Evolutionary conservation across 2,113 vertebrate genomes (phyloP), one percentile per base, ranked within the genome.

Genomic region (Ictalurus furcatus): DNA sequence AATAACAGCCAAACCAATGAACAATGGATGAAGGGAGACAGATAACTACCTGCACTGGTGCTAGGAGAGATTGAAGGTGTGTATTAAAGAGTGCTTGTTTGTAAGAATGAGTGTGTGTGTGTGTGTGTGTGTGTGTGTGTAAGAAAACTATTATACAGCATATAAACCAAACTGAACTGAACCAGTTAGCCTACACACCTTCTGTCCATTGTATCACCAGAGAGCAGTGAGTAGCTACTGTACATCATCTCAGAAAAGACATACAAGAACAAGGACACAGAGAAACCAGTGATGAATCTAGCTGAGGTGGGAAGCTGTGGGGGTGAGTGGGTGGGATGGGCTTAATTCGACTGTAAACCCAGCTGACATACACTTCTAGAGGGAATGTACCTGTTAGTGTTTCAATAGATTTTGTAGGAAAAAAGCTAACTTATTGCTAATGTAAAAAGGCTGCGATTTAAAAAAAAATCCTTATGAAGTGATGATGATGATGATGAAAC

Each of bases 361-460:
- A 91, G 90, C 91, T 88, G 90, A 90, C 88, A 79, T 89, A 87
- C 91, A 93, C 93, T 92, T 94, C 93, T 95, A 94, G 93, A 93
- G 93, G 93, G 94, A 95, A 94, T 93, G 94, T 95, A 95, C 92
- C 93, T 93, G 90, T 94, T 95, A 95, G 95, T 93, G 94, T 91
- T 94, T 93, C 93, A 90, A 86, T 95, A 94, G 95, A 93, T 94
- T 95, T 92, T 94, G 93, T 94, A 94, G 93, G 91, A 85, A 89
- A 90, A 58, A 89, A 90, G 92, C 91, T 93, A 92, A 92, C 89
- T 91, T 94, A 93, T 93, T 93, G 93, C 93, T 95, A 92, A 93
- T 94, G 93, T 94, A 92, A 90, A 56, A 93, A 93, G 92, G 92
- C 93, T 93, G 93, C 92, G 94, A 93, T 90, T 88, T 48, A 91